Conservation (phyloP, 2,113 vertebrate genomes). For the Hucho hucho region DNA sequence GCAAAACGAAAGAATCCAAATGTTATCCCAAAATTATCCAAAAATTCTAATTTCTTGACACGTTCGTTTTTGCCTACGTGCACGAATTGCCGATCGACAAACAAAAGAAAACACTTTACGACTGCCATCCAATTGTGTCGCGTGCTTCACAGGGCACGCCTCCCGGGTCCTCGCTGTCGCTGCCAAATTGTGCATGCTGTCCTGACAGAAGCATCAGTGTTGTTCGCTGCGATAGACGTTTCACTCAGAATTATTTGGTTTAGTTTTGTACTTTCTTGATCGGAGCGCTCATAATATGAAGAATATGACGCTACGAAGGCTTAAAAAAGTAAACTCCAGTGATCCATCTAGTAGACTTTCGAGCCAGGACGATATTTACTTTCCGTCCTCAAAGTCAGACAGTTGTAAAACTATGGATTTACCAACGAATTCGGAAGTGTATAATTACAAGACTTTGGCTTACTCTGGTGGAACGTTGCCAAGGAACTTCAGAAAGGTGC, state of each 20-base stretch:
- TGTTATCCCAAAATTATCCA: too few species aligned
- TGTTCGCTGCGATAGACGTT: slow-evolving; percentile 59
- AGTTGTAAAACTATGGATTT: slow-evolving; percentile 56
- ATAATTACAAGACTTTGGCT: slow-evolving; percentile 82
- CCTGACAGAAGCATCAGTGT: not conserved
- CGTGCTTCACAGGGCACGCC: not conserved
- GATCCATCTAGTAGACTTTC: slow-evolving; percentile 52
- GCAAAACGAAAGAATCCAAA: too few species aligned
- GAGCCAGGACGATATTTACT: slow-evolving; percentile 69
- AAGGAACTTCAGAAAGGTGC: slow-evolving; percentile 78
- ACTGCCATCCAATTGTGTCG: not conserved
- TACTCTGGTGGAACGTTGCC: slow-evolving; percentile 86
- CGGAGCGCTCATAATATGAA: slow-evolving; percentile 25
- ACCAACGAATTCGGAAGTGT: slow-evolving; percentile 62
- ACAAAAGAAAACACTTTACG: too few species aligned
- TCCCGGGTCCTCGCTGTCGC: not conserved
- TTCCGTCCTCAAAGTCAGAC: slow-evolving; percentile 74
- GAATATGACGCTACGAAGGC: slow-evolving; percentile 73
- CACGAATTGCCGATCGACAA: too few species aligned
- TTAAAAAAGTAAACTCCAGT: slow-evolving; percentile 72
- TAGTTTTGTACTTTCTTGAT: not conserved
- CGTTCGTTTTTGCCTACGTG: too few species aligned
- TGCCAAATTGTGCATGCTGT: not conserved
- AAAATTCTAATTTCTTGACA: too few species aligned
- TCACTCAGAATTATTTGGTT: not conserved